phyloP scores from a whole-genome alignment of 2,797 vertebrate genomes.

The Pseudopleuronectes americanus region DNA sequence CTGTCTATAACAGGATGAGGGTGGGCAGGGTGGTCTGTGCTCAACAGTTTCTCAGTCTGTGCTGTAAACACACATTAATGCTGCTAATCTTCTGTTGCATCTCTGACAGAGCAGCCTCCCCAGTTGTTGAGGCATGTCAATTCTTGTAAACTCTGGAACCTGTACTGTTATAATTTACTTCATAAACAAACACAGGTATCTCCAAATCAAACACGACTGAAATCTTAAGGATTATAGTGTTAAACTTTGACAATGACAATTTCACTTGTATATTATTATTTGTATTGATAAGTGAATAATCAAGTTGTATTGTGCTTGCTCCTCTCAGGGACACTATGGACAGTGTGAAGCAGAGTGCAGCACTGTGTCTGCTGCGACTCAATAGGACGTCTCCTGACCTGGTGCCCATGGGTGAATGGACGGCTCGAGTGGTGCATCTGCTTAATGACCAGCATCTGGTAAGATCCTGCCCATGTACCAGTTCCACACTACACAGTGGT shows the following conservation, averaged over 20 bases:
- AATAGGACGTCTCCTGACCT: conserved; percentile 92
- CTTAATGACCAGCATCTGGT: conserved; percentile 97
- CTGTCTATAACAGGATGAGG: too few relatives aligned
- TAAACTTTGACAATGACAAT: background rate
- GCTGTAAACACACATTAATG: background rate
- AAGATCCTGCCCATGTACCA: conserved; percentile 29
- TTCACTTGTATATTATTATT: background rate
- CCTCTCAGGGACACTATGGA: conserved; percentile 91
- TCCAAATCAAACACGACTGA: background rate
- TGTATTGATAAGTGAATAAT: too few relatives aligned
- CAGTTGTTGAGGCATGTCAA: too few relatives aligned
- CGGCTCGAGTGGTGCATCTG: conserved; percentile 91
- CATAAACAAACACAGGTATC: background rate
- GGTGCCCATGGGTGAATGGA: conserved; percentile 95
- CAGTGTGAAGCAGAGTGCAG: conserved; percentile 93
- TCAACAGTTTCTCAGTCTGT: background rate
- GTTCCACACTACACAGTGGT: background rate
- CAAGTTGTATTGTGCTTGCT: background rate
- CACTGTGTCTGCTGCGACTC: conserved; percentile 89
- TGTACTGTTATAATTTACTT: background rate
- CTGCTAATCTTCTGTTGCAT: too few relatives aligned
- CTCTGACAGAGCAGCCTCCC: too few relatives aligned
- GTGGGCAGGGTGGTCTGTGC: too few relatives aligned
- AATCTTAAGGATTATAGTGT: background rate
- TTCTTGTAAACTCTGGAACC: too few relatives aligned